phyloP scores from a whole-genome alignment of 2,797 vertebrate genomes.

The Clarias platycephalus region DNA sequence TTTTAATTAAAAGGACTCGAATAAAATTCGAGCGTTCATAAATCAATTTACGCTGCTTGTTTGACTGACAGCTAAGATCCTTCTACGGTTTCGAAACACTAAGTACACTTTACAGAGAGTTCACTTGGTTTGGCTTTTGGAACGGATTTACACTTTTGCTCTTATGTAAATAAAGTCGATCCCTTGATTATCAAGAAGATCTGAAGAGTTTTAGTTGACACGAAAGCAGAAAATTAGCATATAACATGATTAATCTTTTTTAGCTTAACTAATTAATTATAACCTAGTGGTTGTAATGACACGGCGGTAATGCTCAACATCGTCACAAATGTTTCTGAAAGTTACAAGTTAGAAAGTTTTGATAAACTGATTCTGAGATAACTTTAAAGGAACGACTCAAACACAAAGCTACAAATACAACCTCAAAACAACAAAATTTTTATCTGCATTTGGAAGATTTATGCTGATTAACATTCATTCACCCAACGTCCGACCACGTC shows the following conservation, averaged over 20 bases:
- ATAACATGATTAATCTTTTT: neutral
- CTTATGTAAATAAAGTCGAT: no score
- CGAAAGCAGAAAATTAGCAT: neutral
- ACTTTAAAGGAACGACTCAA: no score
- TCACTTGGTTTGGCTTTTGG: neutral
- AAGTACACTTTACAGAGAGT: neutral
- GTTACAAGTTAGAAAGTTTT: no score
- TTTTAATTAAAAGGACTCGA: constrained; percentile 8
- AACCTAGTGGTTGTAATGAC: no score
- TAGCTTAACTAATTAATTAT: neutral
- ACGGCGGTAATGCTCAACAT: no score
- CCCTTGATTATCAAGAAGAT: neutral
- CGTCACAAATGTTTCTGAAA: no score
- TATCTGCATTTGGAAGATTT: no score
- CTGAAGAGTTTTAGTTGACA: neutral
- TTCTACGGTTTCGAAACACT: neutral
- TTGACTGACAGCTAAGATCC: constrained; percentile 12
- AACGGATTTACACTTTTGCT: neutral
- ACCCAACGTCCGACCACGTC: no score
- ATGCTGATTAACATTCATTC: no score
- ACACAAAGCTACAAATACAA: no score
- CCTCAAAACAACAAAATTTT: no score
- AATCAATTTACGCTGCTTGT: neutral
- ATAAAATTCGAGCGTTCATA: neutral
- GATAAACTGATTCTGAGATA: no score